Percentiles rank a stretch among this genome's conserved stretches.
Evolutionary conservation across 2,113 vertebrate species (phyloP).

Genomic region (Macquaria australasica): DNA sequence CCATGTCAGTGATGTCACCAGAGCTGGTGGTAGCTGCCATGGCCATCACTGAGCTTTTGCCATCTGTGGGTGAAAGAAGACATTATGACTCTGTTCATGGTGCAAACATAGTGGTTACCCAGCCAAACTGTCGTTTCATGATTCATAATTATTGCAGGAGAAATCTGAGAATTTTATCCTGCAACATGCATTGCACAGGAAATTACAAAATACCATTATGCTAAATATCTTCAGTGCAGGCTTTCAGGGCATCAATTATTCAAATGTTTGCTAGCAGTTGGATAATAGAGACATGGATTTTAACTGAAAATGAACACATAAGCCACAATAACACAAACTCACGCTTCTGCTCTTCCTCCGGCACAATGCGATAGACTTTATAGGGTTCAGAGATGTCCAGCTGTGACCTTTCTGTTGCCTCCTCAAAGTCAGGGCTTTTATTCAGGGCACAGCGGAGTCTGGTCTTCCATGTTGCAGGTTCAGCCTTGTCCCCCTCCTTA

Average conservation of each 20-base stretch:
- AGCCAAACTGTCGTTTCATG: not conserved
- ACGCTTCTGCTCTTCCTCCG: slow-evolving; percentile 97
- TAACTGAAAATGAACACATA: slow-evolving; percentile 20
- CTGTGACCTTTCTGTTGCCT: slow-evolving; percentile 96
- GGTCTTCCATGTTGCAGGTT: slow-evolving; percentile 99
- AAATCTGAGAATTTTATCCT: not conserved
- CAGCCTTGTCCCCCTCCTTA: slow-evolving; percentile 97
- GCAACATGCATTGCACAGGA: not conserved
- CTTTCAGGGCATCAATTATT: not conserved
- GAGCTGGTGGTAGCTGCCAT: slow-evolving; percentile 62
- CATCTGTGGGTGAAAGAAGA: slow-evolving; percentile 68
- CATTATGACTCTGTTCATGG: not conserved
- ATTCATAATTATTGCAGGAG: not conserved
- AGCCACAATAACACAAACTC: slow-evolving; percentile 79
- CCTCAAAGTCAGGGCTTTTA: slow-evolving; percentile 99
- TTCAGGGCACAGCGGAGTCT: slow-evolving; percentile 96
- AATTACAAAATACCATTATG: not conserved
- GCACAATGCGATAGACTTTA: slow-evolving; percentile 97
- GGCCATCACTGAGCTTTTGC: slow-evolving; percentile 80
- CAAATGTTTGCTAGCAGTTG: not conserved
- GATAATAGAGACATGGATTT: not conserved
- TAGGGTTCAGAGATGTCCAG: slow-evolving; percentile 98
- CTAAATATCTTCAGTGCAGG: not conserved
- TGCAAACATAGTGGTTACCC: not conserved
- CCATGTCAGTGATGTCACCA: slow-evolving; percentile 87